Percentiles rank a stretch among this genome's conserved stretches.
Evolutionary conservation across 1,140 invertebrate genomes (phyloP).

Genomic region (Cotesia vestalis): DNA sequence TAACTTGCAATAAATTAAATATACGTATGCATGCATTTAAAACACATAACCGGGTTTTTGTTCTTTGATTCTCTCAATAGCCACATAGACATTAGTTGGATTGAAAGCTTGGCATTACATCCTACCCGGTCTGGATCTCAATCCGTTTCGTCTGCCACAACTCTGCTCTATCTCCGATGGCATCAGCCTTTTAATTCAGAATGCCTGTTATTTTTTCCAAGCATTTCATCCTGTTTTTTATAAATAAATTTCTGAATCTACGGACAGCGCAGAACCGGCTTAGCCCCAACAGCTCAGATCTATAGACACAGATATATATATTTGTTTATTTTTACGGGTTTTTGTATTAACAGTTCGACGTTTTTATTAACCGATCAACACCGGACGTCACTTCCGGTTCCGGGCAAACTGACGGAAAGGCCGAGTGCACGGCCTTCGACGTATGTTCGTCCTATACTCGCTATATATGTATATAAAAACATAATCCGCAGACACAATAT

Average conservation of each 20-base stretch:
- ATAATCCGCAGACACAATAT: too few species aligned
- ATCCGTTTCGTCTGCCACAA: too few species aligned
- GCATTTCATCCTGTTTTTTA: background rate
- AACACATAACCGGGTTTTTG: background rate
- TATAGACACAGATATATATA: background rate
- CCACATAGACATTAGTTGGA: too few species aligned
- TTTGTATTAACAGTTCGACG: slow-evolving; percentile 21
- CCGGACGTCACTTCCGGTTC: slow-evolving; percentile 39
- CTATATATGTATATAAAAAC: too few species aligned
- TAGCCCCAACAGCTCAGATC: too few species aligned
- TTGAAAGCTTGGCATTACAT: too few species aligned
- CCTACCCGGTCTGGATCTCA: too few species aligned
- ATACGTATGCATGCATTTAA: background rate
- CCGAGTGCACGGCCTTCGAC: slow-evolving; percentile 34
- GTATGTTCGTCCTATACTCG: background rate
- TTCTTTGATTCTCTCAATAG: too few species aligned
- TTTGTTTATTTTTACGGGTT: background rate
- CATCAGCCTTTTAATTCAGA: too few species aligned
- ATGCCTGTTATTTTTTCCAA: too few species aligned
- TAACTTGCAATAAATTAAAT: background rate
- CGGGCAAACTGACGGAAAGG: slow-evolving; percentile 36
- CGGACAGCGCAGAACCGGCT: too few species aligned
- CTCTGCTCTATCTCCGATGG: too few species aligned
- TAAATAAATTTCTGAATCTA: background rate
- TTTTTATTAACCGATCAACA: slow-evolving; percentile 30